A percentile compares a stretch with the other conserved stretches of the same genome.
Evolutionary conservation across 1,140 invertebrate genomes (phyloP).

Genomic region (Papilio dardanus): DNA sequence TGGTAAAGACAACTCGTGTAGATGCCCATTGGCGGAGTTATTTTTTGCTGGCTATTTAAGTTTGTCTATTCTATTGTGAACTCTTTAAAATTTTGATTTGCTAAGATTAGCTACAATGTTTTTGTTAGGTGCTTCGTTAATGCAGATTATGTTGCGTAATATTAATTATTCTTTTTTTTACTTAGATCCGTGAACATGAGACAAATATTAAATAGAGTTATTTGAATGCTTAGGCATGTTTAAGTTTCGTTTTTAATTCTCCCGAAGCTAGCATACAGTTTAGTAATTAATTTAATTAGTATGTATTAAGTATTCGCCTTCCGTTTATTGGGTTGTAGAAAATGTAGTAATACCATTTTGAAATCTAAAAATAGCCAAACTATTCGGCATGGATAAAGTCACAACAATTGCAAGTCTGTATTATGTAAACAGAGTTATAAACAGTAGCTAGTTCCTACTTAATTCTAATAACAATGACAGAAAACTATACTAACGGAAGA

Average conservation of each 20-base stretch:
- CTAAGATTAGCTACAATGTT: too few species aligned
- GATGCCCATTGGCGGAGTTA: too few species aligned
- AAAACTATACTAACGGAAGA: background rate
- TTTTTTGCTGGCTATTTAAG: too few species aligned
- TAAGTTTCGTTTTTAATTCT: background rate
- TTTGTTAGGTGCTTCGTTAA: background rate
- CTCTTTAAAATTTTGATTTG: background rate
- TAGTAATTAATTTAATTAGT: background rate
- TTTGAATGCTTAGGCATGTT: background rate
- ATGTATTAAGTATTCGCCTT: background rate
- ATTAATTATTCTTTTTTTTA: too few species aligned
- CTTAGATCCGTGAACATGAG: too few species aligned
- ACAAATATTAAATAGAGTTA: too few species aligned
- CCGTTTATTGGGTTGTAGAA: background rate
- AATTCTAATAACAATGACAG: background rate
- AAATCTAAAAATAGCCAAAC: slow-evolving; percentile 3
- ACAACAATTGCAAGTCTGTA: background rate
- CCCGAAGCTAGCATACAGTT: background rate
- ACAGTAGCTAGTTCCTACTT: background rate
- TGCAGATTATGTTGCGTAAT: too few species aligned
- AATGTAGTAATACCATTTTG: background rate
- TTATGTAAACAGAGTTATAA: background rate
- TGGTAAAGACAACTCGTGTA: background rate
- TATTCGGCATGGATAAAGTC: background rate
- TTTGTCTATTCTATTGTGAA: too few species aligned